Evolutionary conservation across 2,113 vertebrate species (phyloP).

Genomic region (Myxocyprinus asiaticus): DNA sequence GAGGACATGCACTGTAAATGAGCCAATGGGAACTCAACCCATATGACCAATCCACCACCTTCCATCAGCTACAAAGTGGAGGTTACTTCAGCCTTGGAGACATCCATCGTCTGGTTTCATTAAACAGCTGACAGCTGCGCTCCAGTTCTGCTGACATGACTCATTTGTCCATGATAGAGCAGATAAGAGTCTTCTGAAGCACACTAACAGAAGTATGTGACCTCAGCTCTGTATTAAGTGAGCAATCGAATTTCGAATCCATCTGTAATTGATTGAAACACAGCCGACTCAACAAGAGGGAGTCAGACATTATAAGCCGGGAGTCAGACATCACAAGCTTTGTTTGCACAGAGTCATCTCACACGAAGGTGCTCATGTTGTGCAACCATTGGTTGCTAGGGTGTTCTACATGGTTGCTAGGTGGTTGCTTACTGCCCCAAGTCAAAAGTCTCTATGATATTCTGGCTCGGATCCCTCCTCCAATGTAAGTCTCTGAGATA

Average conservation of each 20-base stretch:
- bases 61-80: not conserved
- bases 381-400: too few relatives aligned
- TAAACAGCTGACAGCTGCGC: not conserved
- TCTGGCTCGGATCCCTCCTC: too few relatives aligned
- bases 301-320: not conserved
- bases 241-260: too few relatives aligned
- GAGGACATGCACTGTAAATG: not conserved
- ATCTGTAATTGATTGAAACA: not conserved
- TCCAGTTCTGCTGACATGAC: conserved; percentile 18
- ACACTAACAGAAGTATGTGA: too few relatives aligned
- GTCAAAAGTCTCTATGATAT: too few relatives aligned
- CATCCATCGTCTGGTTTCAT: not conserved
- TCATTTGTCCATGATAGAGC: not conserved
- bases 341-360: not conserved
- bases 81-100: conserved; percentile 32
- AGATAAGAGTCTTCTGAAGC: too few relatives aligned
- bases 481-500: too few relatives aligned
- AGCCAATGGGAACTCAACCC: not conserved
- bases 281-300: not conserved
- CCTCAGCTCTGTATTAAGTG: too few relatives aligned
- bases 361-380: not conserved
- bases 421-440: too few relatives aligned
- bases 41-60: not conserved
- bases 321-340: not conserved
- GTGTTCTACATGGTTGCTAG: too few relatives aligned